phyloP scores from a whole-genome alignment of 2,888 invertebrate genomes.

The Empis livida region DNA sequence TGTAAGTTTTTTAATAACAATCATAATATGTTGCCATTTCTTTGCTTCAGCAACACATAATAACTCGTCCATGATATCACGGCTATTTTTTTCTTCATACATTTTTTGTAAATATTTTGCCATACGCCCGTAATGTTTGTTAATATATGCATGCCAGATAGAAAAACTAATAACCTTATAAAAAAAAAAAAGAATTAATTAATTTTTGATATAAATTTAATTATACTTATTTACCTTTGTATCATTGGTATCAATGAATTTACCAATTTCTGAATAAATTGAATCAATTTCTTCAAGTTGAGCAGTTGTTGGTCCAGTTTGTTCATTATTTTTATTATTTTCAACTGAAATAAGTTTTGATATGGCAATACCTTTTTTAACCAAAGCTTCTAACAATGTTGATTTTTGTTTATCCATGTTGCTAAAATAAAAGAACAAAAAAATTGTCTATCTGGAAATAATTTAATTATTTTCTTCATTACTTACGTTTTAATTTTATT shows the following conservation, averaged over 20 bases:
- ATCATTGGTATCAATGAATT: constrained; percentile 69
- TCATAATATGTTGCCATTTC: constrained; percentile 28
- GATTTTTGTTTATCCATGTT: constrained; percentile 76
- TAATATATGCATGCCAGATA: constrained; percentile 67
- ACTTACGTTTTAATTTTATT: constrained; percentile 66
- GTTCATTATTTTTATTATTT: constrained; percentile 19
- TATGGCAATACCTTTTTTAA: constrained; percentile 59
- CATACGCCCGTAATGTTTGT: constrained; percentile 70
- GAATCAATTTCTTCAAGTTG: constrained; percentile 46
- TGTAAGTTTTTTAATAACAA: constrained; percentile 23
- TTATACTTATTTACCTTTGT: constrained; percentile 44
- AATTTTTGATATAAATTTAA: constrained; percentile 4
- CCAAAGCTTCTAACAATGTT: constrained; percentile 65
- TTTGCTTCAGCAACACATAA: constrained; percentile 21
- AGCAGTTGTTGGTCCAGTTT: constrained; percentile 24
- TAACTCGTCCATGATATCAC: constrained; percentile 43
- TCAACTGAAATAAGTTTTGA: constrained; percentile 45
- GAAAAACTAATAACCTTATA: constrained; percentile 58
- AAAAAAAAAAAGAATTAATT: constrained; percentile 7
- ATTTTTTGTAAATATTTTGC: constrained; percentile 61
- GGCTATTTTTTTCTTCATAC: constrained; percentile 66
- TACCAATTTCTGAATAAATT: constrained; percentile 56
- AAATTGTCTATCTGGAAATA: too few relatives aligned
- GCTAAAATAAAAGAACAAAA: constrained; percentile 34
- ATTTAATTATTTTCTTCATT: not conserved